phyloP scores from a whole-genome alignment of 2,797 vertebrate genomes.

The Galagoides demidoff region DNA sequence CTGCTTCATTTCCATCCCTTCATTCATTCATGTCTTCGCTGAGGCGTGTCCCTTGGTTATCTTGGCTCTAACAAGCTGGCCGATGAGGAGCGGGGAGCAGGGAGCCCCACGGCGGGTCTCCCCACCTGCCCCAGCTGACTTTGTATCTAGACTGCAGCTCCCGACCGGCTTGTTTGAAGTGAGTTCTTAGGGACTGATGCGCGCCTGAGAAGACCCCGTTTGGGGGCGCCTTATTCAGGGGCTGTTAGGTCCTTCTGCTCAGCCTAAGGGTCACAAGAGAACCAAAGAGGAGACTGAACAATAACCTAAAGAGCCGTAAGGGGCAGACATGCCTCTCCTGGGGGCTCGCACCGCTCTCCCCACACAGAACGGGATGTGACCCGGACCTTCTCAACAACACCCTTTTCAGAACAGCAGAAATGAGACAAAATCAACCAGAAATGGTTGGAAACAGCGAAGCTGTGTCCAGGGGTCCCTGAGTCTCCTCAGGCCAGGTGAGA shows the following conservation, averaged over 20 bases:
- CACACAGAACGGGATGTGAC: not conserved
- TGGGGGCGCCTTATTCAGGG: fast-evolving
- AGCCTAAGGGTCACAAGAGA: too few species aligned
- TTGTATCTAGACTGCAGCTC: fast-evolving
- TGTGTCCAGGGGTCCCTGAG: not conserved
- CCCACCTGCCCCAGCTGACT: not conserved
- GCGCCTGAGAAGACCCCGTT: fast-evolving
- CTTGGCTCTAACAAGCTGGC: not conserved
- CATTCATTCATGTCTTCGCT: too few species aligned
- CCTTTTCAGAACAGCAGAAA: not conserved
- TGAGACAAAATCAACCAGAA: not conserved
- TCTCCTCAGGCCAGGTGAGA: not conserved
- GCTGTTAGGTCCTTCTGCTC: fast-evolving
- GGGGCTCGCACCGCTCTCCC: fast-evolving
- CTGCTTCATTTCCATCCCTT: not conserved
- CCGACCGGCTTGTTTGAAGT: not conserved
- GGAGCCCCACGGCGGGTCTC: too few species aligned
- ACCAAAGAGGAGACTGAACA: not conserved
- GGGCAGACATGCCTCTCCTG: too few species aligned
- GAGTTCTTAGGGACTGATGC: not conserved
- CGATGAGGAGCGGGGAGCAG: not conserved
- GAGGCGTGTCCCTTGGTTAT: fast-evolving
- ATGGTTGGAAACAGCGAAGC: not conserved
- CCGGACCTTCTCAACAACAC: not conserved
- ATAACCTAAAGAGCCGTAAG: not conserved